These are phyloP conservation scores for Crocodylus rhombifer DNA, from an alignment of 2,797 vertebrate genomes.

Conservation along the genomic window DNA sequence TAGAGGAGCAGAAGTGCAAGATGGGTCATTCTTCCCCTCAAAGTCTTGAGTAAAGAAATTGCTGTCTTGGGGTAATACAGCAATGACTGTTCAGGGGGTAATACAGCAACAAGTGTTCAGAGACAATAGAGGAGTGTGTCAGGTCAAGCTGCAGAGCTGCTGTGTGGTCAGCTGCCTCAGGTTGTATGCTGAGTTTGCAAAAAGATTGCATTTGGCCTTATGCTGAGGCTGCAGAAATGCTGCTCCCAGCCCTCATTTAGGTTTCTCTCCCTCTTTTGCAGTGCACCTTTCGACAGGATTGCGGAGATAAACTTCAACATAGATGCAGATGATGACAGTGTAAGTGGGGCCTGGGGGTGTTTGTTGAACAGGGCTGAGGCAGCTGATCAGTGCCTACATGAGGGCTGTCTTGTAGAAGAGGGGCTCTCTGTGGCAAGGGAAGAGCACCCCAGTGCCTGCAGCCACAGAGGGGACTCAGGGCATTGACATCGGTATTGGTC, in stretches of 20 bases:
- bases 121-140: fast-evolving
- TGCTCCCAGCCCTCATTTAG: fast-evolving
- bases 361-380: fast-evolving
- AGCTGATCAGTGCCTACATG: fast-evolving
- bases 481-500: fast-evolving
- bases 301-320: slow-evolving; percentile 97
- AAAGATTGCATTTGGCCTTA: no score
- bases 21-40: no score
- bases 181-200: no score
- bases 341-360: slow-evolving; percentile 78
- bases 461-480: fast-evolving
- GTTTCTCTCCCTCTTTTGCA: slow-evolving; percentile 60
- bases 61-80: fast-evolving
- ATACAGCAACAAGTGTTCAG: fast-evolving
- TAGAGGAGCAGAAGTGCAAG: background rate
- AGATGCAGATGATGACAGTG: slow-evolving; percentile 94
- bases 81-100: background rate
- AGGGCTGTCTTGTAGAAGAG: fast-evolving
- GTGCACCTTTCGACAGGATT: slow-evolving; percentile 95
- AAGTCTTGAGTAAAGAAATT: background rate
- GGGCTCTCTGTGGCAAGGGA: fast-evolving
- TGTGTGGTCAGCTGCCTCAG: fast-evolving
- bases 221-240: fast-evolving
- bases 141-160: fast-evolving
- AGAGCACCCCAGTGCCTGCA: fast-evolving